Percentiles rank a stretch among this genome's conserved stretches.
phyloP scores from a whole-genome alignment of 2,797 vertebrate species.

The Lepus oiostolus region DNA sequence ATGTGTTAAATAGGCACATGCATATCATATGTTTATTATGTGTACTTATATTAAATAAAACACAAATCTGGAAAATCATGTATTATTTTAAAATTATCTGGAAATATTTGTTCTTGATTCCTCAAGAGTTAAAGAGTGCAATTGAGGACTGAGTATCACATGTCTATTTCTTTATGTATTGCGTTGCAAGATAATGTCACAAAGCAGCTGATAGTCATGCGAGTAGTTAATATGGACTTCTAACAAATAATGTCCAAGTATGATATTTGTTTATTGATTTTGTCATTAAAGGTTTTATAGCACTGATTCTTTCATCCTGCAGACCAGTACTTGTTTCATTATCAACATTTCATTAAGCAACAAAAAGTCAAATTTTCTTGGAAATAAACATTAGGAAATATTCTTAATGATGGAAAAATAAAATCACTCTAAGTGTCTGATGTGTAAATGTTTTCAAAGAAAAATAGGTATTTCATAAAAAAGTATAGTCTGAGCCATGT shows the following conservation, averaged over 20 bases:
- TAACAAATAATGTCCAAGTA: background rate
- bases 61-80: background rate
- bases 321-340: background rate
- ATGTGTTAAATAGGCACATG: background rate
- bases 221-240: background rate
- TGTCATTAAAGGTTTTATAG: background rate
- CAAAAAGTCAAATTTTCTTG: slow-evolving; percentile 5
- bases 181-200: background rate
- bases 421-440: background rate
- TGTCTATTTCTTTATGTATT: background rate
- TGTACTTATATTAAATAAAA: background rate
- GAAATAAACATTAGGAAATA: slow-evolving; percentile 13
- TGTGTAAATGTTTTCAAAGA: slow-evolving; percentile 30
- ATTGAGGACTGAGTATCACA: background rate
- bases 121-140: slow-evolving; percentile 14
- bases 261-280: background rate
- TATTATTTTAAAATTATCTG: slow-evolving; percentile 2
- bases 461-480: slow-evolving; percentile 28
- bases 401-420: background rate
- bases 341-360: background rate
- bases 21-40: background rate
- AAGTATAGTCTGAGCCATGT: background rate
- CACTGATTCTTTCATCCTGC: background rate
- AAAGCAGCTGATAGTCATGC: background rate
- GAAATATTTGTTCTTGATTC: background rate